Base-by-base conservation (phyloP, 2,797 vertebrate species). In the Pipistrellus nathusii region DNA sequence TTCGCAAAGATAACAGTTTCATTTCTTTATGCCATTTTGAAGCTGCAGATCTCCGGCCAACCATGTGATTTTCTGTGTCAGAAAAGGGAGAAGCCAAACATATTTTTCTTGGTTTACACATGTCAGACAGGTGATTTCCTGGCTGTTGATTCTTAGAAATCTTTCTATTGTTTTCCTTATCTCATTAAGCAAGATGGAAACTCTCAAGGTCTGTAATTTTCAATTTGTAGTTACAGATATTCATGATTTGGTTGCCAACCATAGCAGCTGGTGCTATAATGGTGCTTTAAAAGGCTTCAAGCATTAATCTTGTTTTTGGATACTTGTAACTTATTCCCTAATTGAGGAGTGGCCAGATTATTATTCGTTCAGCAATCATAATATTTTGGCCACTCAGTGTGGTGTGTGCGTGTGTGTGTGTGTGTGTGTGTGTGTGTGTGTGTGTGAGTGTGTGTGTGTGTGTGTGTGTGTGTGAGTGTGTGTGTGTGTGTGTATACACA, bases 1-100 rank as follows among this genome's bases (percentile, higher is more conserved):
- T 84, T 77, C 20, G 9, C 11, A 88, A 41, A 41, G 32, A 59
- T n/a, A 90, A 93, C 10, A 77, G 9, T 88, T 93, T 75, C 9
- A 51, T 83, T 69, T 80, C n/a, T 92, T 83, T 83, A 78, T 62
- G 32, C 51, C n/a, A 27, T 80, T 83, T 91, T 93, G n/a, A 80
- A 93, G 30, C 66, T 75, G 27, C 27, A 76, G 5, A 57, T 88
- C 44, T 93, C 76, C 20, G 30, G n/a, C 57, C 57, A 73, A 82
- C 14, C 21, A n/a, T 69, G 48, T 32, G 41, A 68, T 88, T 80
- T 15, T 69, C 25, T 83, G 32, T 82, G 44, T 82, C 27, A 9
- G 90, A 83, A 88, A 95, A 90, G 13, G 9, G 35, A 94, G 75
- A 81, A 91, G 48, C 48, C 59, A 84, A 25, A 4, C 1, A 5